These are phyloP conservation scores for Aurelia coerulea DNA, from an alignment of 30 jellyfish, hydroid and myxozoan genomes.

Conservation along the genomic window DNA sequence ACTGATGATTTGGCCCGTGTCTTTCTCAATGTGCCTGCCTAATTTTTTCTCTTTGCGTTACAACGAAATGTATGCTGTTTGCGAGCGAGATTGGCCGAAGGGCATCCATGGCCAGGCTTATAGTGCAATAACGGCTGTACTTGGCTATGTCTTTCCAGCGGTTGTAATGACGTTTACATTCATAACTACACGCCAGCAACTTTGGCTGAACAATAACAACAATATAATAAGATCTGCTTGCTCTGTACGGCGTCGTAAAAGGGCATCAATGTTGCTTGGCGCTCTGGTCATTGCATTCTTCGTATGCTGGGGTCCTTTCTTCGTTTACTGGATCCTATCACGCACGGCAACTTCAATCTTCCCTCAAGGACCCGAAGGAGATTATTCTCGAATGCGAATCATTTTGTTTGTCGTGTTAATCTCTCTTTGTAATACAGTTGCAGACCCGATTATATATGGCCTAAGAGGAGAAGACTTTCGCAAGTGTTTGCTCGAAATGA, in stretches of 20 bases:
- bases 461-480: slow-evolving; percentile 64
- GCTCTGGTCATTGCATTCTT: slow-evolving; percentile 64
- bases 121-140: slow-evolving; percentile 27
- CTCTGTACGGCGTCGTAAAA: slow-evolving; percentile 47
- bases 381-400: slow-evolving; percentile 55
- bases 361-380: slow-evolving; percentile 76
- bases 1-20: slow-evolving; percentile 49
- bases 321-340: slow-evolving; percentile 77
- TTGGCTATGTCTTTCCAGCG: slow-evolving; percentile 56
- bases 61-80: slow-evolving; percentile 40
- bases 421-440: slow-evolving; percentile 67
- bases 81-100: slow-evolving; percentile 69
- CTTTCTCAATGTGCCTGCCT: slow-evolving; percentile 47
- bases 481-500: slow-evolving; percentile 17
- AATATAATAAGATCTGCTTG: slow-evolving; percentile 8
- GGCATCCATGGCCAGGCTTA: slow-evolving; percentile 52
- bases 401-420: slow-evolving; percentile 43
- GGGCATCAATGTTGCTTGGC: slow-evolving; percentile 54
- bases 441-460: slow-evolving; percentile 77
- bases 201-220: slow-evolving; percentile 26
- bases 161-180: slow-evolving; percentile 51
- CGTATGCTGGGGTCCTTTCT: slow-evolving; percentile 70
- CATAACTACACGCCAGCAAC: slow-evolving; percentile 33
- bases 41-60: slow-evolving; percentile 50
- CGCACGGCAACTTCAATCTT: slow-evolving; percentile 62